Evolutionary conservation across 1,140 invertebrate genomes (phyloP), one percentile per base, ranked within the genome.

Genomic region (Asobara japonica): DNA sequence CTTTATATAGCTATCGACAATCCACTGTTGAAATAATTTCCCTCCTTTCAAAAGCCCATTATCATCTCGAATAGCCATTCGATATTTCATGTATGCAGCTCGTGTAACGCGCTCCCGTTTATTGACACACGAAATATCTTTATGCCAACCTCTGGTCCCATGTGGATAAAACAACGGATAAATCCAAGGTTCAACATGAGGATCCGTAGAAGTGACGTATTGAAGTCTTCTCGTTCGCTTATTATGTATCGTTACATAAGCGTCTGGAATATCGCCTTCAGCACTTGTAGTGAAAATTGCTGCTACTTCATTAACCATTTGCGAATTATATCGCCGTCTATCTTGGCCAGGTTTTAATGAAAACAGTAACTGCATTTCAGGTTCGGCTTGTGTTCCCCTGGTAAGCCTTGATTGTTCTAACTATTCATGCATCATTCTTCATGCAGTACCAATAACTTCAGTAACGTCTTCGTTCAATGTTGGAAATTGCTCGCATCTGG

Each of bases 361-460:
- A 25, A 65, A 65, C 6, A 69, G 22, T 13, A 61, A 22, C 13
- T 30, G 56, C 16, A 60, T n/a, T 31, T 56, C 67, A 20, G 67
- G 67, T 36, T 69, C 48, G 10, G 11, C 36, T 31, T 60, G 7
- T 0, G 11, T 0, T 2, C n/a, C 30, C 1, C 11, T 5, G 6
- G 33, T 31, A 16, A 8, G 13, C 8, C 7, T 33, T 31, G 10
- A 5, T 20, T 0, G 27, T 60, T 20, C 2, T 29, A 69, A 8
- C 61, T 60, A 29, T 27, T 72, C 41, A n/a, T 48, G 25, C 56
- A 61, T 48, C 70, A 72, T 72, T 72, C 30, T 7, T 36, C 56
- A 72, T 11, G 65, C 38, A 18, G 11, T 16, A 6, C 66, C 70
- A 22, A 72, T 31, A 25, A 13, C 18, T 27, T 25, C 16, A 2